Percentiles rank a stretch among this genome's conserved stretches.
Evolutionary conservation across 2,797 vertebrate genomes (phyloP).

Genomic region (Chloroceryle inda): DNA sequence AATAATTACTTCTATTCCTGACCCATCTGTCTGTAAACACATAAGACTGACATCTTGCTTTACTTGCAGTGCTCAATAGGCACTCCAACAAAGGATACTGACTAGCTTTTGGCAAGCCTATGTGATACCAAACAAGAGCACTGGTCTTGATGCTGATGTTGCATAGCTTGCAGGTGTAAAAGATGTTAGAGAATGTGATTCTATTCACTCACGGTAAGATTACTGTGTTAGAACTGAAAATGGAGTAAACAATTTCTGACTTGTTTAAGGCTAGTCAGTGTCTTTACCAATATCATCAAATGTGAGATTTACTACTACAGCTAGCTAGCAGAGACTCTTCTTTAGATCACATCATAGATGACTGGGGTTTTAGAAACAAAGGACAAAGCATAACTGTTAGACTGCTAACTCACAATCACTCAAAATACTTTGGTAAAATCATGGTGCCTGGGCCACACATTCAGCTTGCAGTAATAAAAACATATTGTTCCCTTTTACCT

Average conservation of each 20-base stretch:
- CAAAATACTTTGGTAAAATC: neutral
- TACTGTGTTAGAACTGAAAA: neutral
- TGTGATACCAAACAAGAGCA: neutral
- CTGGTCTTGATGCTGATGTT: neutral
- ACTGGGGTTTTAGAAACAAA: neutral
- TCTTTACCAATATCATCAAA: neutral
- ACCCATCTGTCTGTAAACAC: slow-evolving; percentile 20
- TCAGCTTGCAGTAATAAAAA: neutral
- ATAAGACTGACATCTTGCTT: slow-evolving; percentile 1
- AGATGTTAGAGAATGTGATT: neutral
- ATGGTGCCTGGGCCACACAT: neutral
- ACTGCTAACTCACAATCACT: neutral
- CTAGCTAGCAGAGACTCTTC: neutral
- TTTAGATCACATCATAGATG: neutral
- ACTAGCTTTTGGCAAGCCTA: neutral
- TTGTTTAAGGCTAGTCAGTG: neutral
- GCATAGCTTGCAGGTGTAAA: neutral
- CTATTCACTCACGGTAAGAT: neutral
- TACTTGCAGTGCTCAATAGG: neutral
- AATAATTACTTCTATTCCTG: slow-evolving; percentile 38
- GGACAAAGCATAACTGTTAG: neutral
- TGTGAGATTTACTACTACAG: neutral
- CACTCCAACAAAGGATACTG: neutral
- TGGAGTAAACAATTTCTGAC: neutral
- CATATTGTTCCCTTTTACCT: neutral